phyloP scores from a whole-genome alignment of 2,888 invertebrate species.

The Ophion ventricosus region DNA sequence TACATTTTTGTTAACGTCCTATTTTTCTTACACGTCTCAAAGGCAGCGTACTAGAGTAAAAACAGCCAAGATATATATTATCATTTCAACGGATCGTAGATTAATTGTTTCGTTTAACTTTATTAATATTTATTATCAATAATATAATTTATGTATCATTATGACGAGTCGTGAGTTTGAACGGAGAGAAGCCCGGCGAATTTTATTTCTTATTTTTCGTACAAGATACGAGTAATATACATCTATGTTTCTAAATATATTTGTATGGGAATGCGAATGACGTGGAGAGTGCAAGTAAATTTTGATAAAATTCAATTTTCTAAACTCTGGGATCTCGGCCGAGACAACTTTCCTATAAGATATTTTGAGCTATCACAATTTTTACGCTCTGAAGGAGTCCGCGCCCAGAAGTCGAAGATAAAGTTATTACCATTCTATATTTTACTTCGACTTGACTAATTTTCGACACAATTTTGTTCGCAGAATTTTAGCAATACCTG shows the following conservation, averaged over 20 bases:
- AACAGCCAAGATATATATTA: constrained; percentile 51
- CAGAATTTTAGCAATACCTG: background rate
- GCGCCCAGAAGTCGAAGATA: background rate
- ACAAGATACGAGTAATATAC: background rate
- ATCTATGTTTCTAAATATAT: background rate
- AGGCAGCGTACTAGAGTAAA: constrained; percentile 55
- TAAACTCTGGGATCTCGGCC: constrained; percentile 28
- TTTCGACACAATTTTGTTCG: background rate
- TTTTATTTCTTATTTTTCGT: background rate
- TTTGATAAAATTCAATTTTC: background rate
- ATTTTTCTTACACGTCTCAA: constrained; percentile 35
- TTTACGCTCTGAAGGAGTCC: background rate
- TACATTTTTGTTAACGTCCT: constrained; percentile 23
- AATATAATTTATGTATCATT: constrained; percentile 8
- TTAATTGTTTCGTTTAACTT: constrained; percentile 40
- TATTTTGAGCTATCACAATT: constrained; percentile 41
- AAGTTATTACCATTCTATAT: background rate
- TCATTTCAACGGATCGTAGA: constrained; percentile 42
- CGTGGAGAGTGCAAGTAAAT: background rate
- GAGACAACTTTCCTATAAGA: background rate
- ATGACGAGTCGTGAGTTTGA: constrained; percentile 8
- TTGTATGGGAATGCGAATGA: constrained; percentile 18
- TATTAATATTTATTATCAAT: constrained; percentile 28
- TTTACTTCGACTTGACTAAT: background rate
- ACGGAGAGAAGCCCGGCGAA: background rate